Base-by-base conservation (phyloP, 1,140 invertebrate genomes). In the Drosophila willistoni region DNA sequence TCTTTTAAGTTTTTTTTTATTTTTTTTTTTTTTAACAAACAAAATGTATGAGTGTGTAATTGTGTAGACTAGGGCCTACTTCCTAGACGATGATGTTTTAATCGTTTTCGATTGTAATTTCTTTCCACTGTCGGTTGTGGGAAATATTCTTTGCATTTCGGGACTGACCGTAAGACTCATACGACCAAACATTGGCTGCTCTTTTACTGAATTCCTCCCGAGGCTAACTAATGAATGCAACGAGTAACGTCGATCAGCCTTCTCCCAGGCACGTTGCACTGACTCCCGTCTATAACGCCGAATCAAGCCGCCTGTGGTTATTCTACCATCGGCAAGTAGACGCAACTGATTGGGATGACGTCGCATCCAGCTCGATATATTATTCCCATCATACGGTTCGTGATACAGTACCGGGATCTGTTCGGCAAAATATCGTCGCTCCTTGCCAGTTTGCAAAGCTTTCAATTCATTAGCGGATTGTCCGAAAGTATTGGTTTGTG, bases 321-420 rank as follows among this genome's bases (percentile, higher is more conserved):
- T 12, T 7, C 7, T 10, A 4, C 14, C 36, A 54, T 13, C 22
- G 0, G 64, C 25, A 1, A 29, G 13, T 1, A 73, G 13, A 1
- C 70, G 39, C 2, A 7, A 3, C 9, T 62, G 42, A 0, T 25
- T 13, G 1, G 80, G 80, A 64, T 82, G 80, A 12, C 79, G 75
- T 7, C 79, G 64, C n/a, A 82, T 7, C 71, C 71, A 82, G 4
- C 75, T 83, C 60, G 64, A 63, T 0, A 65, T 39, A 3, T 75
- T 57, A 0, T 33, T 17, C 1, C 4, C 12, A 17, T 75, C 10
- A 13, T 67, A 83, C n/a, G 80, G 80, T 17, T 72, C 64, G 10
- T 83, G 75, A 2, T 34, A 1, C 0, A 83, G 36, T 0, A 79
- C 44, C 0, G 80, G 80, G 0, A 83, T 17, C 12, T 42, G 65